Conservation (phyloP, 2,797 vertebrate species). For the Scarus forsteni region DNA sequence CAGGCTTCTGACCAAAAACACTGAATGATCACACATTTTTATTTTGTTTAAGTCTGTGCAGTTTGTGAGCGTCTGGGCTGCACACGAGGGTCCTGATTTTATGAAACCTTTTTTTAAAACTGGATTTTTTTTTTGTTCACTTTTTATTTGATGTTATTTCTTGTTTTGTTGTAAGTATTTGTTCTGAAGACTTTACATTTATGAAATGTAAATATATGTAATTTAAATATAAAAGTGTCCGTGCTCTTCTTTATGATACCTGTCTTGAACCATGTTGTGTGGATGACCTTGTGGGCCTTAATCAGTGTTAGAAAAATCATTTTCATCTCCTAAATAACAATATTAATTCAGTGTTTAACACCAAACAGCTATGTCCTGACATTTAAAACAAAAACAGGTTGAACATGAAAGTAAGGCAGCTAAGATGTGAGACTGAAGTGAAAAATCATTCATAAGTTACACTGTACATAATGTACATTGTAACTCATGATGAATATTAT, state of each 20-base stretch:
- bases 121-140: not conserved
- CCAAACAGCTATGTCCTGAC: too few relatives aligned
- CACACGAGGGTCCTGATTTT: not conserved
- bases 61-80: not conserved
- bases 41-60: slow-evolving; percentile 24
- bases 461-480: too few relatives aligned
- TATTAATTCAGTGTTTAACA: too few relatives aligned
- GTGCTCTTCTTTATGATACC: not conserved
- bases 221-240: not conserved
- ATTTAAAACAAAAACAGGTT: too few relatives aligned
- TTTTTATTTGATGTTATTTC: not conserved
- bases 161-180: slow-evolving; percentile 22
- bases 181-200: not conserved
- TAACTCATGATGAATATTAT: too few relatives aligned
- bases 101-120: slow-evolving; percentile 13
- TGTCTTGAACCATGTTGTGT: not conserved
- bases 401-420: too few relatives aligned
- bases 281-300: not conserved
- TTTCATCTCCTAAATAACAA: too few relatives aligned
- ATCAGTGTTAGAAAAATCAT: too few relatives aligned
- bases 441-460: too few relatives aligned
- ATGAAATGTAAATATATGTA: slow-evolving; percentile 24
- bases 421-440: too few relatives aligned
- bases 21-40: not conserved
- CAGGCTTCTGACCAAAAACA: slow-evolving; percentile 44